phyloP scores from a whole-genome alignment of 2,113 vertebrate species.

The Gymnocephalus cernua region DNA sequence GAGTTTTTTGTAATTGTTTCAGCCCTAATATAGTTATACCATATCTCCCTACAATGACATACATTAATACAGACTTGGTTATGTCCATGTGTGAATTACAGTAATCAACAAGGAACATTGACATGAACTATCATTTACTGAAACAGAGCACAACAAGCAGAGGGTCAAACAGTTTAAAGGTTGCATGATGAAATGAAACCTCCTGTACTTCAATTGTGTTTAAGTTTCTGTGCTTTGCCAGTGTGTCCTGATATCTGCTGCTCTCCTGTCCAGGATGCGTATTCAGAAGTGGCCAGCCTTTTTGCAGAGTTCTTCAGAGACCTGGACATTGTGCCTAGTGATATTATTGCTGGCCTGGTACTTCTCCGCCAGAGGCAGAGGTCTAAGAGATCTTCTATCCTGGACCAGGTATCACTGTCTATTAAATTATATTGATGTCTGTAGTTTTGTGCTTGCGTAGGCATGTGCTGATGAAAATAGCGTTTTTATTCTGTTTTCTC shows the following conservation, averaged over 20 bases:
- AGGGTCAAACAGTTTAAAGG: background rate
- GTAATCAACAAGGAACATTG: background rate
- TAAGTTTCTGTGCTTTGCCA: background rate
- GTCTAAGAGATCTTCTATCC: slow-evolving; percentile 91
- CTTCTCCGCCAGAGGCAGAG: slow-evolving; percentile 95
- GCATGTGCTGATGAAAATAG: slow-evolving; percentile 1
- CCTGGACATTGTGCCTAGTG: slow-evolving; percentile 97
- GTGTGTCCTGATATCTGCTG: slow-evolving; percentile 5
- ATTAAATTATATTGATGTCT: background rate
- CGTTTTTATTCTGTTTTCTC: slow-evolving; percentile 13
- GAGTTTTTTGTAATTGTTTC: too few species aligned
- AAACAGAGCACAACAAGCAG: background rate
- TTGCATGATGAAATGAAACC: background rate
- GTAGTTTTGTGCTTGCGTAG: background rate
- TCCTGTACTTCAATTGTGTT: background rate
- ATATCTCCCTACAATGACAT: background rate
- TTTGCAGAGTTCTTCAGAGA: slow-evolving; percentile 99
- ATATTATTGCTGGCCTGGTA: slow-evolving; percentile 98
- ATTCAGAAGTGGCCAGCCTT: slow-evolving; percentile 98
- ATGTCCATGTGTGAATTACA: background rate
- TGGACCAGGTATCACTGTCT: slow-evolving; percentile 80
- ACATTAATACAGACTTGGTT: background rate
- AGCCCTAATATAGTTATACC: too few species aligned
- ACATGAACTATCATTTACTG: background rate
- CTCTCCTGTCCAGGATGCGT: slow-evolving; percentile 90